A percentile compares a stretch with the other conserved stretches of the same genome.
These are phyloP conservation scores for Rhamnusium bicolor DNA, from an alignment of 2,888 invertebrate species.

Conservation along the genomic window DNA sequence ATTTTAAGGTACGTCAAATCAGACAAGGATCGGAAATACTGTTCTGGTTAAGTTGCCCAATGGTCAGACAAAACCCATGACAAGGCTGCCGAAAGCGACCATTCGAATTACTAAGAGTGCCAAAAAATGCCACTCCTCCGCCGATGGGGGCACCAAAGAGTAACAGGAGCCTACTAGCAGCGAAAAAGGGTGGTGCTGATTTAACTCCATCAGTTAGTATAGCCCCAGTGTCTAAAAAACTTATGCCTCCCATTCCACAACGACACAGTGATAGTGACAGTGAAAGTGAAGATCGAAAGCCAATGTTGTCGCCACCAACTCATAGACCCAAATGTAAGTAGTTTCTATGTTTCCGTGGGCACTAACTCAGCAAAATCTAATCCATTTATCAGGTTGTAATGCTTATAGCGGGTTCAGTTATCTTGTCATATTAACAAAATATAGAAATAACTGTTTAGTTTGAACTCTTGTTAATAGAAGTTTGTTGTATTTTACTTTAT, in stretches of 20 bases:
- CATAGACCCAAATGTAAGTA: constrained; percentile 58
- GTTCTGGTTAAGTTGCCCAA: constrained; percentile 70
- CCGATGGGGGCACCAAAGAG: constrained; percentile 51
- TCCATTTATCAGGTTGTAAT: too few relatives aligned
- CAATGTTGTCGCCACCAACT: constrained; percentile 45
- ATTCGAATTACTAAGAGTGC: constrained; percentile 68
- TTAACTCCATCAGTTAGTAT: constrained; percentile 73
- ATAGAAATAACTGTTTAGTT: too few relatives aligned
- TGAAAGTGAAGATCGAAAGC: constrained; percentile 61
- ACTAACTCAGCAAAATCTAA: too few relatives aligned
- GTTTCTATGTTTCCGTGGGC: too few relatives aligned
- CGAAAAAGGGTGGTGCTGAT: constrained; percentile 59
- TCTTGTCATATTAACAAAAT: too few relatives aligned
- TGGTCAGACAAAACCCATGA: constrained; percentile 70
- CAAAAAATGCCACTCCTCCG: constrained; percentile 51
- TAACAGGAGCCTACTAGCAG: constrained; percentile 45
- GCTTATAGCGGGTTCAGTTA: too few relatives aligned
- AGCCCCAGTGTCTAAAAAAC: constrained; percentile 69
- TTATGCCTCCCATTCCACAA: constrained; percentile 52
- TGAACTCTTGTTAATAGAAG: too few relatives aligned
- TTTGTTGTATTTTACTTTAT: too few relatives aligned
- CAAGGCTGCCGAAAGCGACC: constrained; percentile 66
- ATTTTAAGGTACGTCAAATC: constrained; percentile 62
- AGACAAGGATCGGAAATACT: constrained; percentile 68
- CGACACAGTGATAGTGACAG: constrained; percentile 65